Evolutionary conservation across 2,888 invertebrate genomes (phyloP).

Genomic region (Agonopterix subpropinquella): DNA sequence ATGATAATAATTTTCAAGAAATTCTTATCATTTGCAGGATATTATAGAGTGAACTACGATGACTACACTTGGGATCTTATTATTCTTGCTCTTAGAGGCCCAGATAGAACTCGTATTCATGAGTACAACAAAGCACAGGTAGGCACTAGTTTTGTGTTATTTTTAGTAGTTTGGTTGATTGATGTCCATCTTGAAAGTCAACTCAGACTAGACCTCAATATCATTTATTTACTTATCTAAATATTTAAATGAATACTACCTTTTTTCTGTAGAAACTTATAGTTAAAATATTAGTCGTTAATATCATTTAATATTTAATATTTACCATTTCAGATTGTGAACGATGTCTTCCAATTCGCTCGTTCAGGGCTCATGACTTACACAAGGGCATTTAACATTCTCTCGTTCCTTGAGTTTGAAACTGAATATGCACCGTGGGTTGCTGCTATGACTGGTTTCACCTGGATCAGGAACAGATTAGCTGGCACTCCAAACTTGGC

Average conservation of each 20-base stretch:
- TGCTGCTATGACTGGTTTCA: conserved; percentile 76
- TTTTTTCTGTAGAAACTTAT: no score
- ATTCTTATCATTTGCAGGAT: conserved; percentile 56
- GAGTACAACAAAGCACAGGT: conserved; percentile 84
- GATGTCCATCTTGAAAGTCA: no score
- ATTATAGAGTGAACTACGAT: conserved; percentile 82
- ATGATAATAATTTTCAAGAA: no score
- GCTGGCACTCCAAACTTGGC: conserved; percentile 26
- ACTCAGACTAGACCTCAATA: no score
- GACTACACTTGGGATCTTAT: conserved; percentile 72
- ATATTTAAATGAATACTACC: no score
- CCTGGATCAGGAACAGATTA: conserved; percentile 62
- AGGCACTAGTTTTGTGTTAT: no score
- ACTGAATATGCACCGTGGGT: conserved; percentile 87
- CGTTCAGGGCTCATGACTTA: conserved; percentile 78
- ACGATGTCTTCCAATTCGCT: conserved; percentile 87
- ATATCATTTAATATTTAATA: no score
- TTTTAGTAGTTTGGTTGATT: no score
- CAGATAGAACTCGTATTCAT: conserved; percentile 61
- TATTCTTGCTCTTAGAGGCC: conserved; percentile 48
- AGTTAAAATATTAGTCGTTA: neutral
- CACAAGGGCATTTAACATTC: conserved; percentile 77
- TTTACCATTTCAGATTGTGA: conserved; percentile 70
- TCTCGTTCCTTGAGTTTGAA: conserved; percentile 81
- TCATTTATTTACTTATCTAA: no score